Conservation (phyloP, 2,113 vertebrate genomes). For the Buteo buteo region DNA sequence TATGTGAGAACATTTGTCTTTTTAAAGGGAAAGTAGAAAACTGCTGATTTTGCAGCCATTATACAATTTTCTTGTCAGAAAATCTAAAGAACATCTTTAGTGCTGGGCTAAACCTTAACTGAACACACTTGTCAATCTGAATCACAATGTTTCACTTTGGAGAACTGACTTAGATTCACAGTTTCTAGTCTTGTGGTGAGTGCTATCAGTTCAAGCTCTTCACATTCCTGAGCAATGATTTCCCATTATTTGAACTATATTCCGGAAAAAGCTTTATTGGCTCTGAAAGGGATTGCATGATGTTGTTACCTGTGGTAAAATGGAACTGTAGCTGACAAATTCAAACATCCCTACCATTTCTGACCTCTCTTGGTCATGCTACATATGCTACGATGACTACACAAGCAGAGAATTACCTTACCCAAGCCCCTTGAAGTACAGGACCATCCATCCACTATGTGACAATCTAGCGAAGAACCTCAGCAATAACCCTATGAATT, state of each 20-base stretch:
- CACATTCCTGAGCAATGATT: accelerated
- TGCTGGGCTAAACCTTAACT: neutral
- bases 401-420: neutral
- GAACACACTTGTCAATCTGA: neutral
- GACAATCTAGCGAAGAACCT: neutral
- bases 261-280: neutral
- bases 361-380: neutral
- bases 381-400: neutral
- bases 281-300: neutral
- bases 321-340: neutral
- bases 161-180: neutral
- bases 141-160: neutral
- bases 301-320: neutral
- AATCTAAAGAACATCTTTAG: neutral
- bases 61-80: neutral
- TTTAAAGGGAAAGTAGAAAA: neutral
- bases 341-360: neutral
- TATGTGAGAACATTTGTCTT: neutral
- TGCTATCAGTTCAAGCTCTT: neutral
- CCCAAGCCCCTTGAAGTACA: neutral
- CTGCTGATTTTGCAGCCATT: neutral
- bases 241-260: neutral
- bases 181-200: neutral
- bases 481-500: neutral
- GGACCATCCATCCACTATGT: neutral